Evolutionary conservation across 2,113 vertebrate genomes (phyloP), one percentile per base, ranked within the genome.

Genomic region (Podilymbus podiceps): DNA sequence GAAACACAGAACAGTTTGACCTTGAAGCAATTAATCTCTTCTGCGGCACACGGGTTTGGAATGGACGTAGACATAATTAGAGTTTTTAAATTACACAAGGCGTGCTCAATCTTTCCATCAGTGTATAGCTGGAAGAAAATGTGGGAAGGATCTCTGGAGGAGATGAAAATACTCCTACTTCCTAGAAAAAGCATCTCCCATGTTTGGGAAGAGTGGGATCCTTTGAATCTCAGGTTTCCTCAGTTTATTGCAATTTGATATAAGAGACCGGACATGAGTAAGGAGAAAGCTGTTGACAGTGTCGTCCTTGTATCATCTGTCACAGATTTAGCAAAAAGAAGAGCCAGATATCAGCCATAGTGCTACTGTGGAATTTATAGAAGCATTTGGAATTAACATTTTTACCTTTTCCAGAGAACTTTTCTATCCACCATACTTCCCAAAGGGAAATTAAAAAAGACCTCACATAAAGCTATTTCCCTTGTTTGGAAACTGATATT

Each of bases 1-100:
- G 88, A 84, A 86, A 67, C 38, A 79, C 22, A 49, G 79, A 88
- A 71, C 33, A 87, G 60, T 84, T 78, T 95, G 83, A 94, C 93
- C 92, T 96, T 94, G 92, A 92, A 64, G 40, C 33, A 94, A 78
- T 81, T 86, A 88, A 95, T 95, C 60, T 92, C 21, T 84, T 94
- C 93, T 75, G 62, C 84, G 79, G 49, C 55, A 69, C 8, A 0
- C 1, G 7, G 56, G 22, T 75, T 96, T 96, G 84, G 60, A 89
- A 72, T 59, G 89, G 92, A 86, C 5, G 3, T 24, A 86, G 56
- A n/a, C 44, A 69, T 90, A 93, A 94, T 80, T 84, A 84, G 72
- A 84, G n/a, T 27, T 81, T 93, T 93, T 40, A 46, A 71, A 90
- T 92, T 62, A 64, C 24, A 89, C 10, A n/a, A 80, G 33, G 38